Evolutionary conservation across 2,888 invertebrate genomes (phyloP).

Genomic region (Liodrosophila aerea): DNA sequence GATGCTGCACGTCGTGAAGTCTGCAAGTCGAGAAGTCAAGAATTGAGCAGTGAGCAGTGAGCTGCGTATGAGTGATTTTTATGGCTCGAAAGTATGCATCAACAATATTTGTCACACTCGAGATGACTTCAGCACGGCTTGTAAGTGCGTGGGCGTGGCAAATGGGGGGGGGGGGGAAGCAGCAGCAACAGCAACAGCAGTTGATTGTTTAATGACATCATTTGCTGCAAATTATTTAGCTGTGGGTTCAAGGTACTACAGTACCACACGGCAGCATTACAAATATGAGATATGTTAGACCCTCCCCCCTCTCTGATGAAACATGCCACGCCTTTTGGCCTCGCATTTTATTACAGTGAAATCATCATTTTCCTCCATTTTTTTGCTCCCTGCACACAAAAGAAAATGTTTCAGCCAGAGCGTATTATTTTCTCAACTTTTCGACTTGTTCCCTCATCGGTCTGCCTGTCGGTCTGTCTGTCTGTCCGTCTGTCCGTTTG

Average conservation of each 20-base stretch:
- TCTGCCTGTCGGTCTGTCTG: neutral
- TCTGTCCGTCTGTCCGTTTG: neutral
- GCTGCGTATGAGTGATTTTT: conserved; percentile 61
- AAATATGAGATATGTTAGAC: neutral
- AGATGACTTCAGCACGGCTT: conserved; percentile 34
- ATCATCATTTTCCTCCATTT: neutral
- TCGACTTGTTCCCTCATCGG: conserved; percentile 9
- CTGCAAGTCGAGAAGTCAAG: conserved; percentile 12
- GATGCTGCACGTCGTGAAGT: conserved; percentile 46
- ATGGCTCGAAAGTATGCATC: conserved; percentile 46
- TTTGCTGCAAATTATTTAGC: conserved; percentile 34
- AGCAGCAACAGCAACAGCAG: conserved; percentile 13
- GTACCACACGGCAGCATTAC: neutral
- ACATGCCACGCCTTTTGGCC: neutral
- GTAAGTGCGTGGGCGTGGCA: conserved; percentile 37
- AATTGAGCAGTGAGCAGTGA: conserved; percentile 5
- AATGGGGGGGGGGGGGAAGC: conserved; percentile 5
- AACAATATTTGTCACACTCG: conserved; percentile 57
- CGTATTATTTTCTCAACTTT: conserved; percentile 26
- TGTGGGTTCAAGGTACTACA: conserved; percentile 26
- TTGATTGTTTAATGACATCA: conserved; percentile 56
- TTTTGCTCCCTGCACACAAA: neutral
- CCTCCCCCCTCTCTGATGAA: no score
- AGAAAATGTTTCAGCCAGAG: conserved; percentile 6
- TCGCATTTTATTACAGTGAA: conserved; percentile 5